Base-by-base conservation (phyloP, 2,797 vertebrate species). In the Denticeps clupeoides region DNA sequence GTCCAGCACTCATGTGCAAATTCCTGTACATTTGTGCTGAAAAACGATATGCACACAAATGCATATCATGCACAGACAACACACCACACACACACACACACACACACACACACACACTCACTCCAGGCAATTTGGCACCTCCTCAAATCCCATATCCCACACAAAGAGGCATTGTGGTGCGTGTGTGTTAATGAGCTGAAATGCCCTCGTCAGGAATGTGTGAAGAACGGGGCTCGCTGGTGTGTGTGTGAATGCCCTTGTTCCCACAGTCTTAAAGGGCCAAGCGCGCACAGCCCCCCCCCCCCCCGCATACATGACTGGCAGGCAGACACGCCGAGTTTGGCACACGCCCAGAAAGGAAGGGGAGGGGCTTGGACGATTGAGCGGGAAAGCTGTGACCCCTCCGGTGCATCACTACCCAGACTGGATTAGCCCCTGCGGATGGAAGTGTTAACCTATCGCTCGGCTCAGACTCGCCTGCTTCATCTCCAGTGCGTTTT, bases 121-220 rank as follows among this genome's bases (percentile, higher is more conserved):
- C n/a, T n/a, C n/a, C n/a, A 52, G 78, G 72, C 71, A 60, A 72
- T 75, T 26, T 82, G 78, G 76, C 75, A 60, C 54, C 43, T 26
- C 62, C 50, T 74, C 72, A 72, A 70, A 70, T 69, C 73, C 68
- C 67, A 62, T 56, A 59, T 71, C 70, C 58, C 47, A 16, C 71
- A 81, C 79, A 83, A 81, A 81, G 79, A 74, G 59, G 73, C 70
- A 77, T 83, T 83, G 72, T 83, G 73, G 73, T 79, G 68, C 70
- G 72, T 69, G n/a, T 72, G 75, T 72, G 76, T 72, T 83, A 82
- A 83, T 83, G 73, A 82, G 77, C 79, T 78, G 79, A 82, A 77
- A 77, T 81, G 79, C 70, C 71, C 72, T 77, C 62, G 68, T 72
- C 68, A 71, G 78, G 81, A 83, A 82, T 82, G 78, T 82, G 76